Evolutionary conservation across 2,797 vertebrate species (phyloP).

Genomic region (Parotocinclus haroldoi): DNA sequence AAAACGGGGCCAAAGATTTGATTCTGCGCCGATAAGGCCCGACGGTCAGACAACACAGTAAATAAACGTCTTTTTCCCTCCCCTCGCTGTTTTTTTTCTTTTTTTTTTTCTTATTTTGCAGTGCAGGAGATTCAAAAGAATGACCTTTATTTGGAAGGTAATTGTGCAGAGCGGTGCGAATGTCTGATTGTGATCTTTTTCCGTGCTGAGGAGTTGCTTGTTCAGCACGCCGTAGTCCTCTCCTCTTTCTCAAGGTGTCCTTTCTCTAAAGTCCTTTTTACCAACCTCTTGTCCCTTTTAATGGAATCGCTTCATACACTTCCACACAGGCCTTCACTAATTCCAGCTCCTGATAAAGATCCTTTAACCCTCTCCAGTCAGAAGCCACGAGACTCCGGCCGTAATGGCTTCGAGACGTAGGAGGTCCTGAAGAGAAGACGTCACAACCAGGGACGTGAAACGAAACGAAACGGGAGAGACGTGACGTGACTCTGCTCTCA

Average conservation of each 20-base stretch:
- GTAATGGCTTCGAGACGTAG: constrained; percentile 35
- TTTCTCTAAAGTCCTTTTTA: constrained; percentile 85
- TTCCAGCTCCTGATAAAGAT: constrained; percentile 95
- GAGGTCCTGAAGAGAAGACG: too few relatives aligned
- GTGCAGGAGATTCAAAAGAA: constrained; percentile 71
- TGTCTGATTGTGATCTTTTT: constrained; percentile 92
- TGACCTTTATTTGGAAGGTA: constrained; percentile 94
- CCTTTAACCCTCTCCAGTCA: constrained; percentile 91
- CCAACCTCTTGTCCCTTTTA: constrained; percentile 81
- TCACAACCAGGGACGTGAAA: too few relatives aligned
- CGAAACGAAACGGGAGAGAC: too few relatives aligned
- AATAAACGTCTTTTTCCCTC: constrained; percentile 35
- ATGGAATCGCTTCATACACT: constrained; percentile 91
- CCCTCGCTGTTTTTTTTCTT: constrained; percentile 28
- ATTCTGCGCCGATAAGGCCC: too few relatives aligned
- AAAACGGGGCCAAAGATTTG: too few relatives aligned
- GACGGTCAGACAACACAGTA: constrained; percentile 39
- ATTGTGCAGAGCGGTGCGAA: constrained; percentile 81
- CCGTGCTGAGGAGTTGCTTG: constrained; percentile 82
- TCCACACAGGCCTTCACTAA: constrained; percentile 84
- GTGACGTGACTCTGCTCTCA: too few relatives aligned
- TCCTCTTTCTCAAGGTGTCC: constrained; percentile 97
- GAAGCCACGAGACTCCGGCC: constrained; percentile 88
- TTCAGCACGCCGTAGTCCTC: constrained; percentile 91
- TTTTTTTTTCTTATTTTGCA: neutral